Base-by-base conservation (phyloP, 2,797 vertebrate genomes). In the Momotus momota region DNA sequence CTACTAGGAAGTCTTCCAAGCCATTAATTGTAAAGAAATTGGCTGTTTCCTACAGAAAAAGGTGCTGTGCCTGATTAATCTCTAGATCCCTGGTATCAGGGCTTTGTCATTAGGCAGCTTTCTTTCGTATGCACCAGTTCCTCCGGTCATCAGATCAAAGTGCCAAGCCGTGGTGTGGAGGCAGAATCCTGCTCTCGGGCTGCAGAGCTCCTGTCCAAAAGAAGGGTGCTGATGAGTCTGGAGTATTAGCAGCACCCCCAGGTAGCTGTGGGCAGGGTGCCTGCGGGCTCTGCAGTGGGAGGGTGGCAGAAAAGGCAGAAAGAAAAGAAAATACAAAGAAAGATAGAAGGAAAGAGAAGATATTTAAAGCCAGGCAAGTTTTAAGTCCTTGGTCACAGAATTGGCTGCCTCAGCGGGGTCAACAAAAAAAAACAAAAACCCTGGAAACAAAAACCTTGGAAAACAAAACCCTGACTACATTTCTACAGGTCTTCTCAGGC, bases 11-110 rank as follows among this genome's bases (percentile, higher is more conserved):
- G 62, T 17, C 73, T 92, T 77, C 77, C 48, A 79, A 85, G 55
- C 74, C 83, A 66, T 86, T 93, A 66, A 54, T 88, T 92, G 91
- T 75, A 65, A 90, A 86, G 73, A 71, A 93, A 81, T 64, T 43
- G 65, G 27, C 79, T 69, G 46, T 81, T 78, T 88, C 75, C 67
- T 74, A 38, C 35, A 81, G 72, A 52, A 79, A 35, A 71, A 89
- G 14, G 21, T 7, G 31, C 77, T 64, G 52, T 78, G 86, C 40
- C 43, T 81, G 82, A 86, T 93, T 90, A 92, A 86, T 86, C 58
- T 74, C 65, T 9, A 27, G 61, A 64, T 72, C 80, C 79, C 26
- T 72, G 21, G 2, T 54, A 35, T 29, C 73, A 91, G 46, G 82
- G 65, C 45, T 86, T 43, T 89, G 81, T 67, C 91, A n/a, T 71